Evolutionary conservation across 2,888 invertebrate species (phyloP), one percentile per base, ranked within the genome.

Genomic region (Vesta saturnalis): DNA sequence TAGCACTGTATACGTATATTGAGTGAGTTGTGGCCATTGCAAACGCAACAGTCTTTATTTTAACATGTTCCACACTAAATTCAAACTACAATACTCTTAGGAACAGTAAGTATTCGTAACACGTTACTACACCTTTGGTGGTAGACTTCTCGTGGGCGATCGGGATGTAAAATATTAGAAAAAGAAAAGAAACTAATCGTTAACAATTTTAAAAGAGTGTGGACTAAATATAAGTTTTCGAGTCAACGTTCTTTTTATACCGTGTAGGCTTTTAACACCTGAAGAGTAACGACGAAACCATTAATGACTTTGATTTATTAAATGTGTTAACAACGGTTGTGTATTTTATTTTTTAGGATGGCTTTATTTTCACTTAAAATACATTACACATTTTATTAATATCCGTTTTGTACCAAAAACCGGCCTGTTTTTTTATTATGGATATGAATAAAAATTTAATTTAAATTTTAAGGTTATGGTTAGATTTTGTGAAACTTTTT

Each of bases 61-160:
- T 47, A 6, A 15, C 16, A 15, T 47, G 47, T 18, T 49, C 19
- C 14, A 43, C 47, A 49, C n/a, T 61, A 61, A 61, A 47, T 23
- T 30, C 18, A 43, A 10, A 46, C 47, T 49, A 22, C 60, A 35
- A 60, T 60, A 16, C 61, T 61, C 61, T 54, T 19, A 52, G 54
- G 61, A 35, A 54, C 39, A 12, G 14, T 54, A 19, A 54, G 61
- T 52, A 61, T 61, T 61, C 61, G 14, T 15, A 12, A 30, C 61
- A 61, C 61, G 61, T 30, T 14, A 59, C 18, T n/a, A 46, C 21
- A 19, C 46, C 21, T 47, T 14, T 14, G 47, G 16, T 23, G 15
- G 1, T 55, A 30, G 23, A 23, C 23, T 15, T 59, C n/a, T 47
- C 15, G 59, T 6, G 39, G 39, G 39, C 39, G 39, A 23, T 23